Percentiles rank a stretch among this genome's conserved stretches.
phyloP scores from a whole-genome alignment of 2,113 vertebrate species.

The Corythornis cristatus region DNA sequence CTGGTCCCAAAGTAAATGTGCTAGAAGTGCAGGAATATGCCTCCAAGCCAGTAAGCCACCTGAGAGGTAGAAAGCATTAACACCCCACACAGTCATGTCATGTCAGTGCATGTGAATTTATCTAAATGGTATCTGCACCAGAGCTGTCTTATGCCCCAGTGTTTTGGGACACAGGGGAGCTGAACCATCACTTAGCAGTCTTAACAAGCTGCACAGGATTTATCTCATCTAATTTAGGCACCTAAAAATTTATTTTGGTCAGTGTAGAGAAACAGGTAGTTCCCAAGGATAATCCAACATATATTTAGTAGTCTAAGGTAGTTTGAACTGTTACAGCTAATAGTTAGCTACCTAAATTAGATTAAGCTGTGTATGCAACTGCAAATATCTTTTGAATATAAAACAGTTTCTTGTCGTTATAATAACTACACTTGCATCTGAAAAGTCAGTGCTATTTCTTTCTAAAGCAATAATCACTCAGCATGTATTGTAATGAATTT shows the following conservation, averaged over 20 bases:
- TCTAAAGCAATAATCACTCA: not conserved
- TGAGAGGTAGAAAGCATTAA: conserved; percentile 12
- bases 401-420: not conserved
- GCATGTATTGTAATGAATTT: not conserved
- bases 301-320: conserved; percentile 7
- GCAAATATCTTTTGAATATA: conserved; percentile 27
- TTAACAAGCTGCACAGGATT: not conserved
- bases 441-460: not conserved
- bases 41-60: not conserved
- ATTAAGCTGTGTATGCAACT: not conserved
- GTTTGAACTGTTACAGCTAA: not conserved
- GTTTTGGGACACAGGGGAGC: not conserved
- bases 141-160: not conserved
- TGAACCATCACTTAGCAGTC: not conserved
- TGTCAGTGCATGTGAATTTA: not conserved
- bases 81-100: not conserved
- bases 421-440: not conserved
- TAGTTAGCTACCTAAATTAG: conserved; percentile 21
- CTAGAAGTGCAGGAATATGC: not conserved
- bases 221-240: not conserved
- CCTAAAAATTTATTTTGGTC: conserved; percentile 1
- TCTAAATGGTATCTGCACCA: not conserved
- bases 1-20: not conserved
- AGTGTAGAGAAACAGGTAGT: not conserved
- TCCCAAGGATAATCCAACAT: not conserved